A percentile compares a stretch with the other conserved stretches of the same genome.
Conservation (phyloP, 2,797 vertebrate genomes). For the Scolopax bukidnonensis region DNA sequence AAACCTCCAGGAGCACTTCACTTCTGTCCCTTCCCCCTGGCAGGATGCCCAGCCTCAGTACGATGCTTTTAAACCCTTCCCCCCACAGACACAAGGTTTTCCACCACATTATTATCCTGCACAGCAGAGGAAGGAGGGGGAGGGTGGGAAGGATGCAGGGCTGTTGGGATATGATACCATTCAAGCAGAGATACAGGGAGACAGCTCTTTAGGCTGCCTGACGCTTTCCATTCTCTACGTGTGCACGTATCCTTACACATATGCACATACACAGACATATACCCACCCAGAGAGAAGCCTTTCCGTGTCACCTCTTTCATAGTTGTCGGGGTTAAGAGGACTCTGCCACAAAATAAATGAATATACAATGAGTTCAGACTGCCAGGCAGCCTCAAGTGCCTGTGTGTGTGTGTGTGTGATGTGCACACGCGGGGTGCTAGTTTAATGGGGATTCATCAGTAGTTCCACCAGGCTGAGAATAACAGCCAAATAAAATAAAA, state of each 20-base stretch:
- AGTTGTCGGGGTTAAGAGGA: background rate
- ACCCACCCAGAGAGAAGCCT: background rate
- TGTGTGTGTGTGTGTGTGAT: background rate
- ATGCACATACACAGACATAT: too few relatives aligned
- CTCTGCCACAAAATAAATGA: background rate
- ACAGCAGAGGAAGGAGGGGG: background rate
- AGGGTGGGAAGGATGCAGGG: background rate
- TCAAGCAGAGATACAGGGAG: background rate
- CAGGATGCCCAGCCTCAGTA: slow-evolving; percentile 68
- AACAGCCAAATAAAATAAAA: background rate
- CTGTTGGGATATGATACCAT: background rate
- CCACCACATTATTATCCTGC: slow-evolving; percentile 25
- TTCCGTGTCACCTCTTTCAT: background rate
- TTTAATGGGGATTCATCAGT: slow-evolving; percentile 62
- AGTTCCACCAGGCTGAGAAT: slow-evolving; percentile 39
- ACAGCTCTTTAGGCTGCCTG: background rate
- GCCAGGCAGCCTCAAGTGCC: background rate
- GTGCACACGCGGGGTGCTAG: background rate
- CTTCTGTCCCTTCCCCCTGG: slow-evolving; percentile 73
- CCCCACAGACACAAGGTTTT: slow-evolving; percentile 59
- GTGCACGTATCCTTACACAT: background rate
- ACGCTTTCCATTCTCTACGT: accelerated
- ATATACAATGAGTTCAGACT: background rate
- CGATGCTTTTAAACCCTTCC: slow-evolving; percentile 67
- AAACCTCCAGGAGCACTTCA: slow-evolving; percentile 60